A percentile compares a stretch with the other conserved stretches of the same genome.
Evolutionary conservation across 2,797 vertebrate species (phyloP).

Genomic region (Hippopotamyrus pictus): DNA sequence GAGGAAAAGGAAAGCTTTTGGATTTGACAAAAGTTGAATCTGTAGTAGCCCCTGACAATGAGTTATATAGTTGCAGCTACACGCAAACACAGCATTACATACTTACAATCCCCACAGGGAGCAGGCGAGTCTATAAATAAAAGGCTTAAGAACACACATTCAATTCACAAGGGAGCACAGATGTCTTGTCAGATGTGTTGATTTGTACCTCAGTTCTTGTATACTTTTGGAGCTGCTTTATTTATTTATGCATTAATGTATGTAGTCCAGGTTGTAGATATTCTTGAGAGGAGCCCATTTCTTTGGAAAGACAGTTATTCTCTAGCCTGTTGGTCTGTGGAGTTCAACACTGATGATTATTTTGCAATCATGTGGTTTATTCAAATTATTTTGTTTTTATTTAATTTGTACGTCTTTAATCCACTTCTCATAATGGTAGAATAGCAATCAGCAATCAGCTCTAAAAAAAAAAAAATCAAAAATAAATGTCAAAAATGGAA

Average conservation of each 20-base stretch:
- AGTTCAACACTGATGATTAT: background rate
- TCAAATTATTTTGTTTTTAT: background rate
- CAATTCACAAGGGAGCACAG: conserved; percentile 63
- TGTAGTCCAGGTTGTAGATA: conserved; percentile 40
- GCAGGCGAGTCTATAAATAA: conserved; percentile 68
- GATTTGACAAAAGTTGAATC: conserved; percentile 55
- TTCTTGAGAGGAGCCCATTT: conserved; percentile 26
- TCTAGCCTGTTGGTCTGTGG: background rate
- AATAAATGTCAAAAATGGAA: background rate
- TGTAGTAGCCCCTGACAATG: conserved; percentile 59
- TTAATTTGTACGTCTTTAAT: background rate
- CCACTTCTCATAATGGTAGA: background rate
- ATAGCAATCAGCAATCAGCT: conserved; percentile 8
- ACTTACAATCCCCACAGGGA: conserved; percentile 66
- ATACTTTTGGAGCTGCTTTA: conserved; percentile 50
- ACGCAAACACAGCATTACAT: conserved; percentile 63
- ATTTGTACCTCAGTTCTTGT: conserved; percentile 55
- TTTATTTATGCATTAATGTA: conserved; percentile 37
- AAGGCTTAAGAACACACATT: conserved; percentile 67
- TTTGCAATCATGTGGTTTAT: background rate
- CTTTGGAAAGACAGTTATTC: background rate
- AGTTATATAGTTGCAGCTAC: conserved; percentile 66
- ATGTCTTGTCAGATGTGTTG: conserved; percentile 71
- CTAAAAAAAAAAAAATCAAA: background rate
- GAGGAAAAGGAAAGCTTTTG: conserved; percentile 35